phyloP scores from a whole-genome alignment of 2,888 invertebrate species.

The Metellina segmentata region DNA sequence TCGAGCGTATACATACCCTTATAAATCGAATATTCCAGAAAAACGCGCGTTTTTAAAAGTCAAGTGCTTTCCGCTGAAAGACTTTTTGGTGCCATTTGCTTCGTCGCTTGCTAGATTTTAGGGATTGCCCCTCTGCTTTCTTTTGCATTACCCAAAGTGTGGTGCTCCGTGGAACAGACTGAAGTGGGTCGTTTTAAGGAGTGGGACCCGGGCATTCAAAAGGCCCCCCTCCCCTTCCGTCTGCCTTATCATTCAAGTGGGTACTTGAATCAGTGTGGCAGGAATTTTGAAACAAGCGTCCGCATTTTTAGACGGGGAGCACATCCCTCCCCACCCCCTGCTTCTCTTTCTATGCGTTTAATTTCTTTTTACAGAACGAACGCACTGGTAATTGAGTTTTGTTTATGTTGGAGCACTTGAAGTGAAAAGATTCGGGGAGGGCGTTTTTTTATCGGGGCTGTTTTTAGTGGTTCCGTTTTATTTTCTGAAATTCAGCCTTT shows the following conservation, averaged over 20 bases:
- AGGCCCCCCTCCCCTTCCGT: slow-evolving; percentile 4
- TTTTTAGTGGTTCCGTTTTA: not conserved
- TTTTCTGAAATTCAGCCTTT: not conserved
- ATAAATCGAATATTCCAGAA: slow-evolving; percentile 63
- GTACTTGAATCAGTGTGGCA: slow-evolving; percentile 35
- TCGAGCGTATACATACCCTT: slow-evolving; percentile 21
- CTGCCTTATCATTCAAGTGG: slow-evolving; percentile 64
- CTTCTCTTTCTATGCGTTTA: not conserved
- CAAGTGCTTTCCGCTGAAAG: slow-evolving; percentile 48
- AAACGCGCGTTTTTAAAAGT: slow-evolving; percentile 64
- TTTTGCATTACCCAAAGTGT: slow-evolving; percentile 36
- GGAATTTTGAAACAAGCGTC: slow-evolving; percentile 33
- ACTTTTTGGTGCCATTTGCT: slow-evolving; percentile 61
- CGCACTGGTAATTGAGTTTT: slow-evolving; percentile 51
- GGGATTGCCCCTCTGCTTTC: slow-evolving; percentile 25
- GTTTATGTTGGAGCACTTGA: slow-evolving; percentile 33
- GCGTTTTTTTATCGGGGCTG: not conserved
- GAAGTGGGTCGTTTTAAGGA: slow-evolving; percentile 49
- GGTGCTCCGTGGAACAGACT: slow-evolving; percentile 5
- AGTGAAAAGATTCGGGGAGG: slow-evolving; percentile 11
- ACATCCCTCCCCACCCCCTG: not conserved
- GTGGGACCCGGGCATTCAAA: slow-evolving; percentile 21
- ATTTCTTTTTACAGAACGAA: slow-evolving; percentile 42
- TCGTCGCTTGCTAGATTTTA: not conserved
- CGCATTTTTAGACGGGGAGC: slow-evolving; percentile 41